Percentiles rank a stretch among this genome's conserved stretches.
Conservation (phyloP, 2,888 invertebrate genomes). For the Cybosia mesomella region DNA sequence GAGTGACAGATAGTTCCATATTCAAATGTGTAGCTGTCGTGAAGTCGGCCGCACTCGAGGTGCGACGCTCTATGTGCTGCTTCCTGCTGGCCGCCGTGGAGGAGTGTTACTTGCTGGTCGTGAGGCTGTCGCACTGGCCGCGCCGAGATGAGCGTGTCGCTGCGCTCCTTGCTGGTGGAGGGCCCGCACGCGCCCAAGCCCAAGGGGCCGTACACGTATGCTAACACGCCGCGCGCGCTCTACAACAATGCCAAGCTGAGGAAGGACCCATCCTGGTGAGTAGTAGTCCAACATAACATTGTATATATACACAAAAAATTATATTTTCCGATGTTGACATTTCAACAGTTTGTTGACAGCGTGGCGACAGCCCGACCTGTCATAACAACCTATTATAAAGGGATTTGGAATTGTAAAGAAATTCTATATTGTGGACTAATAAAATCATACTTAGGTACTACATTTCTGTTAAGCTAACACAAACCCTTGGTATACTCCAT, state of each 20-base stretch:
- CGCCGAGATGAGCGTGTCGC: constrained; percentile 72
- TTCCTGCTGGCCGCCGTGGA: constrained; percentile 65
- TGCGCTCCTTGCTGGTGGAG: constrained; percentile 77
- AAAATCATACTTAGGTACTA: neutral
- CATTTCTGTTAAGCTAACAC: neutral
- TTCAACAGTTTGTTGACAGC: neutral
- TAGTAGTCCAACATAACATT: constrained; percentile 8
- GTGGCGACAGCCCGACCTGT: neutral
- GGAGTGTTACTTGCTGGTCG: constrained; percentile 61
- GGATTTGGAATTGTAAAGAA: neutral
- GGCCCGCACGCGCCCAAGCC: constrained; percentile 69
- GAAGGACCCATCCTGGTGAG: constrained; percentile 79
- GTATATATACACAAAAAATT: neutral
- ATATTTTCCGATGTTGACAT: constrained; percentile 4
- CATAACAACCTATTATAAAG: neutral
- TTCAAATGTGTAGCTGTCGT: constrained; percentile 32
- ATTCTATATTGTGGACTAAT: neutral
- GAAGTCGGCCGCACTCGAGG: constrained; percentile 10
- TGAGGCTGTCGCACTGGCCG: constrained; percentile 35
- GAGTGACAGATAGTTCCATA: constrained; percentile 32
- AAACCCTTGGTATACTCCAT: neutral
- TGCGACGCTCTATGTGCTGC: constrained; percentile 69
- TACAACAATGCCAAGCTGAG: constrained; percentile 87
- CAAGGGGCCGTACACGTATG: constrained; percentile 86
- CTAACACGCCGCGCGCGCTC: constrained; percentile 88